phyloP scores from a whole-genome alignment of 2,113 vertebrate species.

The Prietella phreatophila region DNA sequence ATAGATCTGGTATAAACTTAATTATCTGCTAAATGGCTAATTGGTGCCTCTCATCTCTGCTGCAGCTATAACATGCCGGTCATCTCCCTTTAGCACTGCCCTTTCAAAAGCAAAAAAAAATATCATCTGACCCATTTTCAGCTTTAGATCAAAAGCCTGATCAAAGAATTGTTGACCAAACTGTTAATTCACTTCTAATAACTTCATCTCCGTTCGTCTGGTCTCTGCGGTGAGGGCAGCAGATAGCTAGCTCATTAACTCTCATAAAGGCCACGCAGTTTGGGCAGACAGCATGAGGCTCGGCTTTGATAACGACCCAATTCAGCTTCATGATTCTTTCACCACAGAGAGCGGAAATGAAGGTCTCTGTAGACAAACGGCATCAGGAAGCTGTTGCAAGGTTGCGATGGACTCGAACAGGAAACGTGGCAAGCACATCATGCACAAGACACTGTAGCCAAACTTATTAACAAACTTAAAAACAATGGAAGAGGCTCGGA shows the following conservation, averaged over 20 bases:
- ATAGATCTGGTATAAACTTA: background rate
- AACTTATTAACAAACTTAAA: no score
- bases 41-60: background rate
- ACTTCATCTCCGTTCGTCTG: conserved; percentile 1
- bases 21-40: conserved; percentile 13
- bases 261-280: background rate
- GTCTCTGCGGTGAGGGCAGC: background rate
- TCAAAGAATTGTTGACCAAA: conserved; percentile 20
- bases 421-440: no score
- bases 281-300: background rate
- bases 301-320: background rate
- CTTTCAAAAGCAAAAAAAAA: conserved; percentile 2
- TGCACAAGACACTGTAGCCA: no score
- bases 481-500: no score
- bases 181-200: conserved; percentile 9
- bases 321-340: conserved; percentile 6
- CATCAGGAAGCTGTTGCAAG: no score
- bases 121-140: background rate
- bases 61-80: background rate
- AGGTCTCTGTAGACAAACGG: background rate
- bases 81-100: background rate
- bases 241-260: conserved; percentile 9
- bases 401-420: no score
- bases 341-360: background rate
- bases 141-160: conserved; percentile 19